Evolutionary conservation across 1,140 invertebrate genomes (phyloP), one percentile per base, ranked within the genome.

Genomic region (Glomeris maerens): DNA sequence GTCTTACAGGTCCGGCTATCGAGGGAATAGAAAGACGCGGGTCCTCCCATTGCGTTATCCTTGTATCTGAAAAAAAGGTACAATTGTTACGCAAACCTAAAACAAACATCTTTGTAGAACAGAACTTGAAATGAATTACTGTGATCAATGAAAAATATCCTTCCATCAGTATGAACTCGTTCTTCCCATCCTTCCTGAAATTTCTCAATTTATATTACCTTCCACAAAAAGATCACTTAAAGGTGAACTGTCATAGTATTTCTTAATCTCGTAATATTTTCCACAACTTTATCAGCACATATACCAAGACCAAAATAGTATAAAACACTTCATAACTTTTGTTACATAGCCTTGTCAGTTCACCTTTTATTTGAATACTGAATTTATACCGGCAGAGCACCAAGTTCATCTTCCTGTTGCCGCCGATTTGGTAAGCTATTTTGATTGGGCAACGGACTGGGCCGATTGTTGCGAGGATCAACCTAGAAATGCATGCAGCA

Each of bases 31-130:
- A 90, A 65, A 98, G 74, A 47, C 94, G 75, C 21, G 95, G 94
- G 78, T 98, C 95, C 72, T 98, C 94, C 95, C 95, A 98, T 65
- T 97, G 92, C 17, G 95, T 98, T 54, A 81, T 90, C 66, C 89
- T 81, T 7, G 84, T 93, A 72, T 93, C 89, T 93, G 61, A 52
- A 66, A 68, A 52, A 56, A 58, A 60, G 56, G 56, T 39, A 57
- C 49, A 23, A 54, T 42, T 38, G 21, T 36, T n/a, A 5, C 27
- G 44, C 29, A 1, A 36, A 36, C 2, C 49, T 13, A 14, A 29
- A 58, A 47, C 46, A 57, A 52, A 42, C 7, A 41, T 52, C 47
- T 42, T 38, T 27, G 47, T 23, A 50, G 26, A 55, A 38, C 49
- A 45, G 29, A 28, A 49, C 27, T 29, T 7, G 10, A 27, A 17